Evolutionary conservation across 2,888 invertebrate species (phyloP).

Genomic region (Tachina lurida): DNA sequence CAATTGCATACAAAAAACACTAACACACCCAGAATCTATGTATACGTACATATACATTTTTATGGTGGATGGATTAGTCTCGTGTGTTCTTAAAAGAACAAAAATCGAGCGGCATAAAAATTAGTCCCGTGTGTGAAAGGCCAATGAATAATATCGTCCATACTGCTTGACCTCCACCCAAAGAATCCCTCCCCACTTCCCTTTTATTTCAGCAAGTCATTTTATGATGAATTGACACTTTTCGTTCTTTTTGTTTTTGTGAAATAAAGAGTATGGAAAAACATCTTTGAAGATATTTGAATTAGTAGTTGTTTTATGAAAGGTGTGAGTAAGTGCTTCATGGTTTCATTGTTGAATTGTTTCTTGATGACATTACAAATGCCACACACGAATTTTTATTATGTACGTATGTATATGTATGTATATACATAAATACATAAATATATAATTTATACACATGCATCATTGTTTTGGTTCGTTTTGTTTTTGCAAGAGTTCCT

Average conservation of each 20-base stretch:
- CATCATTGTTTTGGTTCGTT: conserved; percentile 66
- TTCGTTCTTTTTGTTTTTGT: conserved; percentile 42
- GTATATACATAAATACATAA: too few relatives aligned
- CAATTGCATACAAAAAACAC: too few relatives aligned
- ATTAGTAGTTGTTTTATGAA: conserved; percentile 1
- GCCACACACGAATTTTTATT: conserved; percentile 78
- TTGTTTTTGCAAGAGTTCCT: conserved; percentile 58
- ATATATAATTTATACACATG: too few relatives aligned
- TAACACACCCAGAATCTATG: too few relatives aligned
- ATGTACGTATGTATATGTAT: too few relatives aligned
- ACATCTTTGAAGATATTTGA: conserved; percentile 31
- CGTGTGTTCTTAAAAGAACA: too few relatives aligned
- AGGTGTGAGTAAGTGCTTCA: conserved; percentile 50
- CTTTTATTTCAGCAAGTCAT: conserved; percentile 70
- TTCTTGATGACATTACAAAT: conserved; percentile 77
- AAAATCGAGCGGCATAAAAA: too few relatives aligned
- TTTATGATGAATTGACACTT: conserved; percentile 76
- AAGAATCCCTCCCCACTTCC: conserved; percentile 31
- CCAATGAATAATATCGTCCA: conserved; percentile 3
- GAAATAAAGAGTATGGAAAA: conserved; percentile 12
- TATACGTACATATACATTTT: too few relatives aligned
- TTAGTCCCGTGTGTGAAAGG: too few relatives aligned
- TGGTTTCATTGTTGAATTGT: conserved; percentile 49
- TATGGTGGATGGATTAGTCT: too few relatives aligned
- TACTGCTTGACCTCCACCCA: conserved; percentile 9